phyloP scores from a whole-genome alignment of 2,113 vertebrate genomes.

The Vulpes vulpes region DNA sequence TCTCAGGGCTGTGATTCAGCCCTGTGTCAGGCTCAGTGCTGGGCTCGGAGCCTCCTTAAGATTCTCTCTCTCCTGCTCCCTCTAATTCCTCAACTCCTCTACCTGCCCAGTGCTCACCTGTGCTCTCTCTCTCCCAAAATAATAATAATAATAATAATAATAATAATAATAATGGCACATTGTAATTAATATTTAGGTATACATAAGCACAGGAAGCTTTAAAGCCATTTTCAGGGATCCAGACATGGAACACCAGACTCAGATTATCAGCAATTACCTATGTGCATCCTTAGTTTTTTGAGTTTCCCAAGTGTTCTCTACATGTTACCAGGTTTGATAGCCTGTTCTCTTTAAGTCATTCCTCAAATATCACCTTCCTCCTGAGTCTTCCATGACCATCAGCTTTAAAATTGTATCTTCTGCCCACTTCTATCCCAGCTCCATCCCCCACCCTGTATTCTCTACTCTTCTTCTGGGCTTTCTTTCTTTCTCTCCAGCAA shows the following conservation, averaged over 20 bases:
- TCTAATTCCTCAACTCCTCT: neutral
- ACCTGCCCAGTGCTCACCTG: neutral
- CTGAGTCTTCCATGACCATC: neutral
- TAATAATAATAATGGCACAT: neutral
- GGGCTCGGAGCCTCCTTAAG: neutral
- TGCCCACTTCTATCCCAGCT: neutral
- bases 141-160: neutral
- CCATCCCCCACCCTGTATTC: fast-evolving
- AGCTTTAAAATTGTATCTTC: neutral
- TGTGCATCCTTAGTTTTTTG: neutral
- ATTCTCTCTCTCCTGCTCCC: neutral
- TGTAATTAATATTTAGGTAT: neutral
- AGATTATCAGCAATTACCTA: neutral
- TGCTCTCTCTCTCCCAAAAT: neutral
- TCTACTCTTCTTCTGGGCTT: neutral
- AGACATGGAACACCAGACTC: neutral
- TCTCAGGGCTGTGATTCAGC: neutral
- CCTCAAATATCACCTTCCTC: neutral
- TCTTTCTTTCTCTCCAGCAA: neutral
- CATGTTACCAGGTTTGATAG: neutral
- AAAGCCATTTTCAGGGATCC: neutral
- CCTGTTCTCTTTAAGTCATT: neutral
- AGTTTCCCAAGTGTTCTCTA: neutral
- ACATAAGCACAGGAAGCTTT: neutral
- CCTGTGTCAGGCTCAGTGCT: neutral